These are phyloP conservation scores for Myripristis jacobus DNA, from an alignment of 2,797 vertebrate genomes.

Conservation along the genomic window DNA sequence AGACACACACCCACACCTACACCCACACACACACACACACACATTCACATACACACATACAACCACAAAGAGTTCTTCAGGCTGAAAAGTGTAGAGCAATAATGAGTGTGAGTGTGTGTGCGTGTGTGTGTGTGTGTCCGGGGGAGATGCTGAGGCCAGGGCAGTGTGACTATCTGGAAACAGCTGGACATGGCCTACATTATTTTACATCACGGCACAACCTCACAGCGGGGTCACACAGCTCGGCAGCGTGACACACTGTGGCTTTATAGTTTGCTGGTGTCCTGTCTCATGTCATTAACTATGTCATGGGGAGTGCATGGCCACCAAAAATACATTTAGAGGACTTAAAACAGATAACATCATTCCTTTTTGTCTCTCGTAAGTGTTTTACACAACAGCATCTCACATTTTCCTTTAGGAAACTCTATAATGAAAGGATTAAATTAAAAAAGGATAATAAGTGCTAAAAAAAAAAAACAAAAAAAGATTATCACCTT, in stretches of 20 bases:
- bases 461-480: no score
- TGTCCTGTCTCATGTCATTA: no score
- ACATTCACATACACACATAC: neutral
- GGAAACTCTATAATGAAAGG: no score
- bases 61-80: no score
- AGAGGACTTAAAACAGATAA: no score
- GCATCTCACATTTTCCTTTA: no score
- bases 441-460: no score
- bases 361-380: no score
- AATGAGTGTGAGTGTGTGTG: neutral
- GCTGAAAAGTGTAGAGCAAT: slow-evolving; percentile 8
- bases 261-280: slow-evolving; percentile 44
- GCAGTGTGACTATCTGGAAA: slow-evolving; percentile 46
- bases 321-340: no score
- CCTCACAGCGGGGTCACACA: slow-evolving; percentile 42
- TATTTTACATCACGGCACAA: slow-evolving; percentile 5
- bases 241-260: slow-evolving; percentile 38
- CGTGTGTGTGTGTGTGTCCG: slow-evolving; percentile 17
- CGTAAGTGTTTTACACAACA: no score
- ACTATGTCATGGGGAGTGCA: no score
- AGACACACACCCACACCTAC: slow-evolving; percentile 9
- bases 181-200: slow-evolving; percentile 54
- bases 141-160: slow-evolving; percentile 34
- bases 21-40: slow-evolving; percentile 10
- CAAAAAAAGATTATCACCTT: no score